Base-by-base conservation (phyloP, 2,113 vertebrate genomes). In the Rhinopomastus cyanomelas region DNA sequence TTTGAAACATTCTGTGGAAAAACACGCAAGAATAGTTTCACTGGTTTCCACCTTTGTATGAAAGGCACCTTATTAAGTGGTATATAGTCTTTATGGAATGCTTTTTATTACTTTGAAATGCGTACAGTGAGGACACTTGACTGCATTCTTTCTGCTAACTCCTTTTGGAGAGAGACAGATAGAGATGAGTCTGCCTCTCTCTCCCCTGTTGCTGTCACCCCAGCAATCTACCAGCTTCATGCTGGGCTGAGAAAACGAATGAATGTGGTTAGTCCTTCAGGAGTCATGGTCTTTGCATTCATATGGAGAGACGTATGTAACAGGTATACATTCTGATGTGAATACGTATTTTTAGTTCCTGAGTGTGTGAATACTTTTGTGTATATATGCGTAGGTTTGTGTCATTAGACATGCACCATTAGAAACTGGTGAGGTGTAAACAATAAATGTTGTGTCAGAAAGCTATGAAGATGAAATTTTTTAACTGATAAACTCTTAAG, bases 181-280 rank as follows among this genome's bases (percentile, higher is more conserved):
- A 95, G 96, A 97, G 96, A 97, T 97, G 96, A 96, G 69, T 39
- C 19, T 93, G 88, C 71, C 61, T 93, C 83, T 96, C 68, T 95
- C 73, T 94, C 18, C 67, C 91, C 79, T 97, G 90, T 97, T 96
- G 94, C 91, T 95, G 81, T 94, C 94, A 95, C 93, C 91, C 91
- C 94, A 93, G 94, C 90, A 94, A 95, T 95, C 95, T 95, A 96
- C 95, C 81, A 97, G 94, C 72, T 95, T 93, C 97, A 94, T 87
- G 97, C 97, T 97, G 97, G 93, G 97, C 94, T 91, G 90, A 96
- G 96, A 97, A 98, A 98, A 97, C 94, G 95, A 98, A 97, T 98
- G 96, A 97, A 98, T 97, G 97, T 96, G 98, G 97, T 98, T 98
- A 98, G 96, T 98, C 96, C 97, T 98, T 97, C 85, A 96, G 92